These are phyloP conservation scores for Pedionomus torquatus DNA, from an alignment of 2,113 vertebrate species.

Conservation along the genomic window DNA sequence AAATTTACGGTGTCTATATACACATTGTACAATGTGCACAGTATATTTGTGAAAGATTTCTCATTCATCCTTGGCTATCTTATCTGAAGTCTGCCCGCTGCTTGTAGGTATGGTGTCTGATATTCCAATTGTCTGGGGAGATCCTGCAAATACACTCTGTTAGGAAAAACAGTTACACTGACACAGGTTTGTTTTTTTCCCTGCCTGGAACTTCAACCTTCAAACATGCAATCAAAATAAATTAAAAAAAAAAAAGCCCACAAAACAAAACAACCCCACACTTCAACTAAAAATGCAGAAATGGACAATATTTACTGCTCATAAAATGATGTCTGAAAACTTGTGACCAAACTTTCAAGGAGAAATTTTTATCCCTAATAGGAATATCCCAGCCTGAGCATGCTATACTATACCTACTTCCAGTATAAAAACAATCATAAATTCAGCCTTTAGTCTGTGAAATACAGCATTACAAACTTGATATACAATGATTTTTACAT, in stretches of 20 bases:
- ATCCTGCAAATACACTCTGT: neutral
- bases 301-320: neutral
- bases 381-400: neutral
- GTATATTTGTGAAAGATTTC: neutral
- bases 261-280: neutral
- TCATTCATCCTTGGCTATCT: neutral
- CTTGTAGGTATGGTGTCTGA: neutral
- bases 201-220: neutral
- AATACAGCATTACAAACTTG: neutral
- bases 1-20: neutral
- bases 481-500: neutral
- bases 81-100: neutral
- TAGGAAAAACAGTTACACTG: neutral
- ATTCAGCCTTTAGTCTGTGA: neutral
- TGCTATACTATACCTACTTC: neutral
- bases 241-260: neutral
- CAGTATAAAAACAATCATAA: neutral
- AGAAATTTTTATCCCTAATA: neutral
- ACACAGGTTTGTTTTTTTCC: neutral
- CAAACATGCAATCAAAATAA: neutral
- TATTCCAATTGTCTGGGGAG: neutral
- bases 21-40: accelerated
- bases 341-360: neutral
- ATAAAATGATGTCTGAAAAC: neutral
- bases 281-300: neutral